Conservation (phyloP, 2,888 invertebrate species). For the Emmelina monodactyla region DNA sequence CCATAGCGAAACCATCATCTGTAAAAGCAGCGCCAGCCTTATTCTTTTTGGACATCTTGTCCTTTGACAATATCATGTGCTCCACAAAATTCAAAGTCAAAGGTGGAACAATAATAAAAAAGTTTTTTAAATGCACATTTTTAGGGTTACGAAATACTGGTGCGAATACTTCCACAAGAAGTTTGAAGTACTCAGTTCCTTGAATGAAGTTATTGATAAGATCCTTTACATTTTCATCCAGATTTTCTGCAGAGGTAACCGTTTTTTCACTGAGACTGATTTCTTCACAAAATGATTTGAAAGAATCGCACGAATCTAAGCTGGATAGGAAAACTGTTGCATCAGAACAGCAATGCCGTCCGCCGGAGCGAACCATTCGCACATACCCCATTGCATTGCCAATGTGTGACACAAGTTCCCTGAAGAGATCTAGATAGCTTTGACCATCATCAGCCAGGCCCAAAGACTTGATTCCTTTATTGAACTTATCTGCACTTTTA, state of each 20-base stretch:
- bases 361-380: constrained; percentile 91
- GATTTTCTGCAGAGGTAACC: constrained; percentile 71
- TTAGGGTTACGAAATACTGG: constrained; percentile 86
- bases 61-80: constrained; percentile 89
- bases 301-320: constrained; percentile 67
- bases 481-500: constrained; percentile 93
- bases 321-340: constrained; percentile 90
- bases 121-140: constrained; percentile 89
- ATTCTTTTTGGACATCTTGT: constrained; percentile 90
- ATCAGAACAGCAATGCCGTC: constrained; percentile 89
- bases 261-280: constrained; percentile 68
- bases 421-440: constrained; percentile 92
- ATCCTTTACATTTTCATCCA: constrained; percentile 80
- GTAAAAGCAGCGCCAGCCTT: constrained; percentile 90
- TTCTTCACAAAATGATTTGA: constrained; percentile 70
- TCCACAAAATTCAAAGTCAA: constrained; percentile 95
- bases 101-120: constrained; percentile 93
- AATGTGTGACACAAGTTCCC: constrained; percentile 91
- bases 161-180: constrained; percentile 92
- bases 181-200: constrained; percentile 87
- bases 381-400: constrained; percentile 98
- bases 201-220: constrained; percentile 85
- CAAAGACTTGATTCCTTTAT: constrained; percentile 86
- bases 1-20: constrained; percentile 98
- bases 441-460: constrained; percentile 83